phyloP scores from a whole-genome alignment of 2,113 vertebrate genomes.

The Rana temporaria region DNA sequence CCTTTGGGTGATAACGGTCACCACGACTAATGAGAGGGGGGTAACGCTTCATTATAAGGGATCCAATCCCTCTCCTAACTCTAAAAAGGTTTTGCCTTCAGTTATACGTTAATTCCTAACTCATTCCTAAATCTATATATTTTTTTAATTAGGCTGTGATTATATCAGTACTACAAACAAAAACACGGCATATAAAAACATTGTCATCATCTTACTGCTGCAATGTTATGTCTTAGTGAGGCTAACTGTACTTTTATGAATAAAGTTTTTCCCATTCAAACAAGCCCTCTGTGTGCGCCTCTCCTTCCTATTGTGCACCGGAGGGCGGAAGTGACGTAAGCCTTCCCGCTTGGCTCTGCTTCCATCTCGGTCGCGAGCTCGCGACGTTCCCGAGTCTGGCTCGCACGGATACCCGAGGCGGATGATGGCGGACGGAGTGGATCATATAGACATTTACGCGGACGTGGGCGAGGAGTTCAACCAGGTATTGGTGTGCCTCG shows the following conservation, averaged over 20 bases:
- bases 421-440: constrained; percentile 97
- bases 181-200: too few species aligned
- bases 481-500: constrained; percentile 75
- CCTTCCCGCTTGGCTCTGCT: constrained; percentile 31
- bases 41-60: too few species aligned
- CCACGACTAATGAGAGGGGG: too few species aligned
- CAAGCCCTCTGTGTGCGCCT: not conserved
- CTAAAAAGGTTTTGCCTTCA: too few species aligned
- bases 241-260: not conserved
- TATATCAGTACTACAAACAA: too few species aligned
- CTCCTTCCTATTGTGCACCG: not conserved
- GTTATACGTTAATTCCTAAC: too few species aligned
- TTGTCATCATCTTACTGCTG: too few species aligned
- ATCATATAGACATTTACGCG: constrained; percentile 97
- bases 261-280: constrained; percentile 27
- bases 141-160: too few species aligned
- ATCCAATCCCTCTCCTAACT: too few species aligned
- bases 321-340: constrained; percentile 33
- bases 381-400: constrained; percentile 23
- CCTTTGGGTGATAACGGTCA: too few species aligned
- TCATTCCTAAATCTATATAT: too few species aligned
- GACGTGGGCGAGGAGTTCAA: constrained; percentile 96
- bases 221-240: too few species aligned
- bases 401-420: constrained; percentile 18
- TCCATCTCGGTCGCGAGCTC: constrained; percentile 16